Conservation (phyloP, 23 tunicate genomes). For the Aplidium turbinatum region DNA sequence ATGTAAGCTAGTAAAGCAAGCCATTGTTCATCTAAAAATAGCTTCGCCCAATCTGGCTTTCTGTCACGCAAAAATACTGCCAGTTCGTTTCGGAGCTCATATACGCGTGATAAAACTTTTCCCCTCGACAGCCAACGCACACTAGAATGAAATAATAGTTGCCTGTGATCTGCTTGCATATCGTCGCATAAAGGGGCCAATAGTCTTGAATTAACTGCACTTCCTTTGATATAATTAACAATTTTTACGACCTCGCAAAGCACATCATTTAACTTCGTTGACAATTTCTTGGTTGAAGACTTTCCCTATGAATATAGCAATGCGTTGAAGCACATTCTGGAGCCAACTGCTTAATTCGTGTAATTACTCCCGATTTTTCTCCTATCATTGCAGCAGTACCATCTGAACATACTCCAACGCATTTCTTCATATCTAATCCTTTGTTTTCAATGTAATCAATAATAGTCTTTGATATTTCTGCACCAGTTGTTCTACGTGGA, state of each 20-base stretch:
- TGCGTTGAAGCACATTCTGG: slow-evolving; percentile 36
- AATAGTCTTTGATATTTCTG: slow-evolving; percentile 27
- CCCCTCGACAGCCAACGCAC: slow-evolving; percentile 31
- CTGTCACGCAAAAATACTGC: slow-evolving; percentile 28
- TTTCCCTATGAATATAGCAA: slow-evolving; percentile 26
- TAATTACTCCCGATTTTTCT: slow-evolving; percentile 34
- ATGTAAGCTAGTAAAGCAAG: slow-evolving; percentile 33
- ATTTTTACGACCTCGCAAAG: slow-evolving; percentile 33
- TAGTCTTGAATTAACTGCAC: slow-evolving; percentile 26
- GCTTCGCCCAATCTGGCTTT: slow-evolving; percentile 23
- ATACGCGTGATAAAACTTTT: slow-evolving; percentile 18
- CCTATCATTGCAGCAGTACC: slow-evolving; percentile 31
- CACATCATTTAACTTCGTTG: slow-evolving; percentile 29
- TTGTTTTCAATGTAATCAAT: slow-evolving; percentile 33
- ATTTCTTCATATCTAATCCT: slow-evolving; percentile 17
- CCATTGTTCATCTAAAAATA: slow-evolving; percentile 22
- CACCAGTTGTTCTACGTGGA: slow-evolving; percentile 28
- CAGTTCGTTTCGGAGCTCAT: slow-evolving; percentile 28
- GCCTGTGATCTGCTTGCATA: slow-evolving; percentile 30
- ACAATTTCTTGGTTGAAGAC: slow-evolving; percentile 24
- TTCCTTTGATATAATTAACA: slow-evolving; percentile 24
- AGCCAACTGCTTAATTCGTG: slow-evolving; percentile 13
- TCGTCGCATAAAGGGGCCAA: slow-evolving; percentile 25
- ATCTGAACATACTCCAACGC: slow-evolving; percentile 29
- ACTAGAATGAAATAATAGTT: slow-evolving; percentile 24